These are phyloP conservation scores for Drepanosiphum platanoidis DNA, from an alignment of 2,888 invertebrate species.

Conservation along the genomic window DNA sequence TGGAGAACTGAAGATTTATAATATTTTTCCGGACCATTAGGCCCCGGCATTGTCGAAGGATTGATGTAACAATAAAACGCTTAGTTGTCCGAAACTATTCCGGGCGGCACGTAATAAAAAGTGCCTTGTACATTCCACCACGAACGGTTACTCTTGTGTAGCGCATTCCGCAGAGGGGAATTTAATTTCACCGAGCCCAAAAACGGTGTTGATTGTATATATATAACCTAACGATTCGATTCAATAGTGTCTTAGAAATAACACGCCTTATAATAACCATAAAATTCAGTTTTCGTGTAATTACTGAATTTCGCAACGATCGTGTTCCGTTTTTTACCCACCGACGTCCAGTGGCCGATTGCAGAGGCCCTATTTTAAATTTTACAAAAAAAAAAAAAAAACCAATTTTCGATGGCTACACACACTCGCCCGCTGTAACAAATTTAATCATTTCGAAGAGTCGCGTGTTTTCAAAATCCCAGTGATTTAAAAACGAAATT, in stretches of 20 bases:
- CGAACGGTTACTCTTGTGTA: not conserved
- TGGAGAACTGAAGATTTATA: slow-evolving; percentile 31
- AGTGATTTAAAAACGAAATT: not conserved
- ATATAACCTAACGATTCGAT: slow-evolving; percentile 38
- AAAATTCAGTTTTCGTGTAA: not conserved
- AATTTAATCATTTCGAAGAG: not conserved
- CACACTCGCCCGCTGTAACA: not conserved
- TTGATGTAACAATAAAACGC: slow-evolving; percentile 58
- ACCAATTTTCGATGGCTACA: not conserved
- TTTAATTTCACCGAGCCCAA: slow-evolving; percentile 47
- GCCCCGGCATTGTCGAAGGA: slow-evolving; percentile 6
- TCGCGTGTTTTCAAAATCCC: not conserved
- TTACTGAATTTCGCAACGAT: not conserved
- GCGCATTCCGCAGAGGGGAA: slow-evolving; percentile 25
- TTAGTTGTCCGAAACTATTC: slow-evolving; percentile 49
- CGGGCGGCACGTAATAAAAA: slow-evolving; percentile 21
- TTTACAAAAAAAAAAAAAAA: not conserved
- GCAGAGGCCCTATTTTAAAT: not conserved
- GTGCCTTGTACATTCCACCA: slow-evolving; percentile 15
- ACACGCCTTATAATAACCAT: not conserved
- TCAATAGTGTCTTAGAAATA: slow-evolving; percentile 13
- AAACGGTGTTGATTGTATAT: slow-evolving; percentile 40
- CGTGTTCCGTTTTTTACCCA: not conserved
- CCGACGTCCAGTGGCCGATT: not conserved
- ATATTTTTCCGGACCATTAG: slow-evolving; percentile 54